Conservation (phyloP, 2,888 invertebrate genomes). For the Ischnus inquisitorius region DNA sequence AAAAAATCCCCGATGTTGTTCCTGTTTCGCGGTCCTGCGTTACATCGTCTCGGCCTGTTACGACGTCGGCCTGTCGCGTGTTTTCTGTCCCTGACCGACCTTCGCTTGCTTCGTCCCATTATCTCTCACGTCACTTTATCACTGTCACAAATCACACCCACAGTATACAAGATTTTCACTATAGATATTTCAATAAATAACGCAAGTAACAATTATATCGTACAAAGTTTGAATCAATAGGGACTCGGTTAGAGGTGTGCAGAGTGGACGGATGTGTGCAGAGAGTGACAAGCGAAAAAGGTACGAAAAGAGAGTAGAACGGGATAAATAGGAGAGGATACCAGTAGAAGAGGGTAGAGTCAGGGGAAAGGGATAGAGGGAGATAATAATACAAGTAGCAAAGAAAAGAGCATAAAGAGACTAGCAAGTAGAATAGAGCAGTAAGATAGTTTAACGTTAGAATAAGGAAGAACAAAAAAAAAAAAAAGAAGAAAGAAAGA, state of each 20-base stretch:
- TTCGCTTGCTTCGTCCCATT: too few relatives aligned
- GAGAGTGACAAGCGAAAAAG: slow-evolving; percentile 1
- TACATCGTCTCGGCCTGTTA: too few relatives aligned
- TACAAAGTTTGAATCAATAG: too few relatives aligned
- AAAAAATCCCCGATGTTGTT: too few relatives aligned
- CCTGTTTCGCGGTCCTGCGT: too few relatives aligned
- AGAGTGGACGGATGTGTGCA: slow-evolving; percentile 8
- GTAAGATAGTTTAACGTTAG: background rate
- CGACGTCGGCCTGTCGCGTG: too few relatives aligned
- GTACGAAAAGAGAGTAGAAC: background rate
- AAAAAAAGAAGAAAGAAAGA: background rate
- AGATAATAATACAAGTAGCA: background rate
- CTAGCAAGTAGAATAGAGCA: background rate
- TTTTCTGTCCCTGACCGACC: too few relatives aligned
- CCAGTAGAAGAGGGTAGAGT: background rate
- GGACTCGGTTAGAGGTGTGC: background rate
- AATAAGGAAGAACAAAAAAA: background rate
- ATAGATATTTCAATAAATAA: too few relatives aligned
- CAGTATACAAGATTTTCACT: too few relatives aligned
- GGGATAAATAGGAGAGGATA: background rate
- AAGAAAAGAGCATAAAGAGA: background rate
- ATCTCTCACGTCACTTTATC: too few relatives aligned
- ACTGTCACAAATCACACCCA: too few relatives aligned
- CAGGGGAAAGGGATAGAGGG: background rate
- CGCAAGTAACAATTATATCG: too few relatives aligned